A percentile compares a stretch with the other conserved stretches of the same genome.
Evolutionary conservation across 1,140 invertebrate species (phyloP).

Genomic region (Galendromus occidentalis): DNA sequence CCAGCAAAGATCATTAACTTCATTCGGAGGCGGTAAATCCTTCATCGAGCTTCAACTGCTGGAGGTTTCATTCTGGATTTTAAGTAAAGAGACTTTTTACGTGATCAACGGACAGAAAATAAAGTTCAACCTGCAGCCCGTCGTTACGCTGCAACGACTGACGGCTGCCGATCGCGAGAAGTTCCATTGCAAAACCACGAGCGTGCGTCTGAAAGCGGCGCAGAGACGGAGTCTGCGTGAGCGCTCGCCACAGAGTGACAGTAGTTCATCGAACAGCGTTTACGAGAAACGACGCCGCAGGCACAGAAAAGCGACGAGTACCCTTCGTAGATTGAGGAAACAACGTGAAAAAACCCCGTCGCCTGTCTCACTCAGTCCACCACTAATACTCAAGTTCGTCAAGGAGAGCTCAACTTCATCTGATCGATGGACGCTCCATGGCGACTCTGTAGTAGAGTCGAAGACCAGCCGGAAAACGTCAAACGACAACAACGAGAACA

Average conservation of each 20-base stretch:
- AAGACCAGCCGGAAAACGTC: too few relatives aligned
- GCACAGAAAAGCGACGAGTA: background rate
- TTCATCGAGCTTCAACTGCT: too few relatives aligned
- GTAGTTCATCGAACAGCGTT: background rate
- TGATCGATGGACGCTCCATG: background rate
- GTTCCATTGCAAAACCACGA: background rate
- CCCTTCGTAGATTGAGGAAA: background rate
- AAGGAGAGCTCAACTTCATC: background rate
- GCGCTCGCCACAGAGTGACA: background rate
- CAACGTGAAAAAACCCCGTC: background rate
- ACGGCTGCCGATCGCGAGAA: background rate
- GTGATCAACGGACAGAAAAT: background rate
- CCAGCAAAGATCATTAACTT: too few relatives aligned
- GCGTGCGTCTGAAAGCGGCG: background rate
- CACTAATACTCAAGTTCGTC: background rate
- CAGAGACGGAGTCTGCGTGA: background rate
- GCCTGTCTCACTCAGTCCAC: background rate
- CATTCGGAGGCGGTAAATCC: too few relatives aligned
- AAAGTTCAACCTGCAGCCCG: slow-evolving; percentile 1
- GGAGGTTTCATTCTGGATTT: too few relatives aligned
- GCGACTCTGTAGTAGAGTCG: too few relatives aligned
- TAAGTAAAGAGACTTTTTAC: too few relatives aligned
- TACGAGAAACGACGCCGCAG: background rate
- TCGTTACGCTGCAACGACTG: background rate
- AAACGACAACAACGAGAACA: too few relatives aligned